Base-by-base conservation (phyloP, 2,797 vertebrate species). In the Anisognathus igniventris region DNA sequence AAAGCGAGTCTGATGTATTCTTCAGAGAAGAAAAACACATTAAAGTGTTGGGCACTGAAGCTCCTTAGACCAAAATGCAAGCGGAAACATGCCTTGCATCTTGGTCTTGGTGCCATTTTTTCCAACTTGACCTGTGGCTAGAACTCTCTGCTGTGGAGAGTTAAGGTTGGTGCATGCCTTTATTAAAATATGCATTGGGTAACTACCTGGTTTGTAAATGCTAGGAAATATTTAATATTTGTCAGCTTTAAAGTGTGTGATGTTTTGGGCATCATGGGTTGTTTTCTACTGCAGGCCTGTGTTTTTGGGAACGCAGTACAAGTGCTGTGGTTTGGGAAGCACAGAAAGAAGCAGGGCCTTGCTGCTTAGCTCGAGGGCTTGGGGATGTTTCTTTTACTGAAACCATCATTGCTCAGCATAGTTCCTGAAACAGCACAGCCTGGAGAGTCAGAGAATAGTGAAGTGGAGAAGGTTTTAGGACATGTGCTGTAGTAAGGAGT, bases 401-500 rank as follows among this genome's bases (percentile, higher is more conserved):
- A 90, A 60, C 40, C 45, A 27, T 51, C 39, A 3, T 40, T 72
- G 53, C 45, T 85, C 13, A 37, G 4, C 2, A 8, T 47, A 35
- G 28, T 40, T 83, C 51, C 53, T 74, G 22, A 40, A 81, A 50
- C 50, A 56, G 31, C 40, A 19, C 28, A 42, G 15, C 28, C 12
- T 51, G 64, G 42, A 48, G 30, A 64, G 12, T 25, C 31, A 14
- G 51, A 37, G n/a, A 56, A 17, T 2, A 30, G 7, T 27, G 14
- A 67, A 33, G n/a, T 75, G 54, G 17, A 60, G 58, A 68, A 87
- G 25, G 25, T 40, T 75, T 88, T 48, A 56, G 71, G 80, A 22
- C 7, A 25, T 0, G 0, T 17, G 16, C 14, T 51, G 0, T 17
- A 30, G 40, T 72, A 20, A n/a, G 58, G 37, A 30, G 31, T 84